A percentile compares a stretch with the other conserved stretches of the same genome.
phyloP scores from a whole-genome alignment of 2,797 vertebrate genomes.

The Eupleurogrammus muticus region DNA sequence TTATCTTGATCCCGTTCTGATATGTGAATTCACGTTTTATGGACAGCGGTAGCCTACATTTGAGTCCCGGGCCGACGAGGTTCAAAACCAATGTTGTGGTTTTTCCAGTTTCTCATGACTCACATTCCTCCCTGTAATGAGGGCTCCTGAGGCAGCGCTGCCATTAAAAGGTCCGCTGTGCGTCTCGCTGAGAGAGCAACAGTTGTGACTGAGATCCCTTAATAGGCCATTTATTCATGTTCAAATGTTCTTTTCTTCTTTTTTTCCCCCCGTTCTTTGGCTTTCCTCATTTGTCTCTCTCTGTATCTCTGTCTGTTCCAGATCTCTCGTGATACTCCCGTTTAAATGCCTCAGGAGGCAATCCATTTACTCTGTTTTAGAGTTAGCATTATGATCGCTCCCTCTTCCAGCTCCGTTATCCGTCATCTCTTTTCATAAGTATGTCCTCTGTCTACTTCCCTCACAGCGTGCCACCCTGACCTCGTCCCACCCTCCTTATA shows the following conservation, averaged over 20 bases:
- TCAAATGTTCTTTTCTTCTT: not conserved
- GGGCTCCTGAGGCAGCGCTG: not conserved
- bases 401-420: not conserved
- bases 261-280: not conserved
- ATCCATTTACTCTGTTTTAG: not conserved
- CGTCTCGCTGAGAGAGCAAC: not conserved
- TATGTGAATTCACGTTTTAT: not conserved
- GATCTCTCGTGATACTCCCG: not conserved
- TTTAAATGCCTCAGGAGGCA: not conserved
- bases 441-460: not conserved
- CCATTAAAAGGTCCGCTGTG: conserved; percentile 6
- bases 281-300: not conserved
- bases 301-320: not conserved
- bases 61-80: conserved; percentile 1
- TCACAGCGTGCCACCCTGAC: conserved; percentile 19
- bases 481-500: conserved; percentile 30
- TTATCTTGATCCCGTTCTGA: not conserved
- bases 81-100: conserved; percentile 1
- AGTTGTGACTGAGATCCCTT: not conserved
- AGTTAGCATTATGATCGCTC: conserved; percentile 12
- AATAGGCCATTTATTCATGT: conserved; percentile 4
- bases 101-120: conserved; percentile 29
- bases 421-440: conserved; percentile 10
- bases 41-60: not conserved
- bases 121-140: conserved; percentile 12